A percentile compares a stretch with the other conserved stretches of the same genome.
These are phyloP conservation scores for Fopius arisanus DNA, from an alignment of 1,140 invertebrate species.

Conservation along the genomic window DNA sequence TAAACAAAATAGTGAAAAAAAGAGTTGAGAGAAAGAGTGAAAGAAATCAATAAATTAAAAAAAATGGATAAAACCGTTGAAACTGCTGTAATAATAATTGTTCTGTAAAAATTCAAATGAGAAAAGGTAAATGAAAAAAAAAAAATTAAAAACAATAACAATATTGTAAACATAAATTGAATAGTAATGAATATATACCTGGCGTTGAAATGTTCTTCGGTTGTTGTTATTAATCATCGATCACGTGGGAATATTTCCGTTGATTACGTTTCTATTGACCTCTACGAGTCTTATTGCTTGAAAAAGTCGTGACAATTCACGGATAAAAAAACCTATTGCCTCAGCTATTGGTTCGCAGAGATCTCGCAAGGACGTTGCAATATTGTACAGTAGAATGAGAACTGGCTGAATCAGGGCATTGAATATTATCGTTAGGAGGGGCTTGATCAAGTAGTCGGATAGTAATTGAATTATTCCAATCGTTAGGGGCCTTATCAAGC, in stretches of 20 bases:
- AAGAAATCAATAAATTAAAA: slow-evolving; percentile 58
- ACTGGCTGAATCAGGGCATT: slow-evolving; percentile 72
- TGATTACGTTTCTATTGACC: slow-evolving; percentile 44
- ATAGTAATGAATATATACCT: slow-evolving; percentile 62
- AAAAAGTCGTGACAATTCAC: slow-evolving; percentile 61
- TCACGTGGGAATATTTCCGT: slow-evolving; percentile 38
- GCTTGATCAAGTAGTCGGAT: slow-evolving; percentile 75
- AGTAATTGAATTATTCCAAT: slow-evolving; percentile 69
- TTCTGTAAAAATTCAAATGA: slow-evolving; percentile 50
- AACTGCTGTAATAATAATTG: slow-evolving; percentile 49
- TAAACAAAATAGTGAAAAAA: slow-evolving; percentile 47
- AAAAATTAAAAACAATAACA: slow-evolving; percentile 48
- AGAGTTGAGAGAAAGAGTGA: slow-evolving; percentile 47
- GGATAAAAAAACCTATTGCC: slow-evolving; percentile 63
- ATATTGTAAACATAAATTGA: slow-evolving; percentile 61
- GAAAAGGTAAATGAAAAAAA: slow-evolving; percentile 35
- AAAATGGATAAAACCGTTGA: slow-evolving; percentile 46
- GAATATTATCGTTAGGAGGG: slow-evolving; percentile 70
- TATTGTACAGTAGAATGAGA: slow-evolving; percentile 70
- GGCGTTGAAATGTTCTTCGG: slow-evolving; percentile 41
- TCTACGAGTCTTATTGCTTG: slow-evolving; percentile 64
- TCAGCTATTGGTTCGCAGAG: slow-evolving; percentile 70
- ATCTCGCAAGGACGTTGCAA: slow-evolving; percentile 69
- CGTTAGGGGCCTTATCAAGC: slow-evolving; percentile 67
- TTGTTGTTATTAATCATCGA: neutral